Percentiles rank a stretch among this genome's conserved stretches.
Evolutionary conservation across 2,113 vertebrate genomes (phyloP).

Genomic region (Ahaetulla prasina): DNA sequence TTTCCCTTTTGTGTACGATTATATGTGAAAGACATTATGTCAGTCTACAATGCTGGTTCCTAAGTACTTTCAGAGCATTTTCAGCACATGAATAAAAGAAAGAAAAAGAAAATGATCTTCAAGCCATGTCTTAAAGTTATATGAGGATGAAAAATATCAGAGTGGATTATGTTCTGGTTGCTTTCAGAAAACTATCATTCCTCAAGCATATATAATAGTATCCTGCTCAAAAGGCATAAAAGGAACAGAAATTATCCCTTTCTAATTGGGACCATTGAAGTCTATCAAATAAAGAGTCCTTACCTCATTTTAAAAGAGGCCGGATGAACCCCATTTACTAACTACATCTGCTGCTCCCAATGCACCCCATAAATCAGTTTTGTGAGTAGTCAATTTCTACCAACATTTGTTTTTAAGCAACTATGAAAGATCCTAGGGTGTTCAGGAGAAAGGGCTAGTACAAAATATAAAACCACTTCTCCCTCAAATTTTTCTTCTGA

Average conservation of each 20-base stretch:
- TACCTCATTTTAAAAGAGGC: neutral
- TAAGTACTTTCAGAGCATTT: neutral
- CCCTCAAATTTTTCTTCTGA: neutral
- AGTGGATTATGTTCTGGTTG: neutral
- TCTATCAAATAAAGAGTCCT: neutral
- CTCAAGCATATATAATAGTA: neutral
- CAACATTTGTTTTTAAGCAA: neutral
- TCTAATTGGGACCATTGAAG: neutral
- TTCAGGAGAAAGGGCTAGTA: neutral
- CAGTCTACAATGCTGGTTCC: neutral
- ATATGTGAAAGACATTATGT: neutral
- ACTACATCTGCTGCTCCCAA: neutral
- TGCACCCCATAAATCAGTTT: neutral
- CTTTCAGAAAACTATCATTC: neutral
- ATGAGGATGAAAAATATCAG: neutral
- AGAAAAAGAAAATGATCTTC: neutral
- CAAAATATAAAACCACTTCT: constrained; percentile 2
- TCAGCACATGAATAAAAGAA: neutral
- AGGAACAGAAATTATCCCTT: neutral
- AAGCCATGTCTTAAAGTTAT: neutral
- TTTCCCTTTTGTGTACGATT: neutral
- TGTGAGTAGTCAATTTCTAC: neutral
- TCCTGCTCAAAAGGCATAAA: neutral
- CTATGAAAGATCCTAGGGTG: neutral
- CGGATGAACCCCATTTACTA: neutral